Base-by-base conservation (phyloP, 1,140 invertebrate genomes). In the Hylyphantes graminicola region DNA sequence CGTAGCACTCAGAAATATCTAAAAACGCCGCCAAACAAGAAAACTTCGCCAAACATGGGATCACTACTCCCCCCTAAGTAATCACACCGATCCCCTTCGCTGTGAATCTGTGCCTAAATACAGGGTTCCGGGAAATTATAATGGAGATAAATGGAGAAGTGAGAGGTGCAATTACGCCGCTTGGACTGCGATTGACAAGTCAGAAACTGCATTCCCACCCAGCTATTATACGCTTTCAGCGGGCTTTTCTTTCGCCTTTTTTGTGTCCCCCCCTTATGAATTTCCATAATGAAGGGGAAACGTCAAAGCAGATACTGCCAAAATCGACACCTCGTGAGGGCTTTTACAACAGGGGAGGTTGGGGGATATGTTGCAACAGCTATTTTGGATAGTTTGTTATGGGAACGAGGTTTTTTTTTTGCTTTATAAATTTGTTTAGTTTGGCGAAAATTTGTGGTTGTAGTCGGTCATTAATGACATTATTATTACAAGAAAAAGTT, bases 121-220 rank as follows among this genome's bases (percentile, higher is more conserved):
- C 63, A 78, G 76, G 76, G 76, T 78, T 55, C 51, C 61, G 63
- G 51, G 19, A 55, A 78, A 78, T 78, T 78, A 78, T 78, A 78
- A 78, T 78, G 76, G 76, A 78, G 76, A 78, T 78, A 68, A 78
- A 78, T 78, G 76, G 76, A n/a, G 48, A 76, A 76, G 21, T 76
- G 74, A 76, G 74, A 76, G 53, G 74, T 61, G 59, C 74, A 76
- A 61, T 76, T 61, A 76, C 59, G 48, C 48, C 74, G 50, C 0
- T 50, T 48, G 13, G 61, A 53, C n/a, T 48, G 76, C 51, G 76
- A 78, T 78, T 78, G 76, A 78, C 76, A 78, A 78, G 76, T 76
- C 74, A 76, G 59, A 76, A 76, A 64, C 55, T 21, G n/a, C 21
- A 5, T 15, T 5, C 74, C 35, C 73, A 19, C 55, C n/a, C 70